Conservation (phyloP, 2,888 invertebrate species). For the Idaea dimidiata region DNA sequence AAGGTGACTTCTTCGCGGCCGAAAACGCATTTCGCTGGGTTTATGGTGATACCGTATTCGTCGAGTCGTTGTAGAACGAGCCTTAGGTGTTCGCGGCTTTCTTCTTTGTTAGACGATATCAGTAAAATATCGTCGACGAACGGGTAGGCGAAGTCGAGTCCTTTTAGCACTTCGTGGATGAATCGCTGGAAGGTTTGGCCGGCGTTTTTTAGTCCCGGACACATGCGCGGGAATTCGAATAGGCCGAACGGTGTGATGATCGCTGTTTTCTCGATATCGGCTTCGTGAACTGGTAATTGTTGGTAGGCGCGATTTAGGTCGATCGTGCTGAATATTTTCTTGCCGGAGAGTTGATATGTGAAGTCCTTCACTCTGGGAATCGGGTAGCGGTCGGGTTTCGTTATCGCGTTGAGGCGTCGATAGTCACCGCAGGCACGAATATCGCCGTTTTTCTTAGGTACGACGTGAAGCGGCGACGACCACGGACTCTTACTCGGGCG, state of each 20-base stretch:
- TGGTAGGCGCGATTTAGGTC: constrained; percentile 27
- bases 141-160: constrained; percentile 38
- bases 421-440: too few relatives aligned
- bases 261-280: constrained; percentile 23
- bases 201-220: constrained; percentile 14
- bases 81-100: too few relatives aligned
- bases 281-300: constrained; percentile 18
- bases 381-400: too few relatives aligned
- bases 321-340: constrained; percentile 21
- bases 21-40: too few relatives aligned
- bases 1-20: too few relatives aligned
- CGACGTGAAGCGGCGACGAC: constrained; percentile 1
- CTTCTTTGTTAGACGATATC: too few relatives aligned
- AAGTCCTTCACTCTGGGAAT: constrained; percentile 21
- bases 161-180: constrained; percentile 27
- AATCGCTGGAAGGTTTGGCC: constrained; percentile 14
- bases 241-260: constrained; percentile 16
- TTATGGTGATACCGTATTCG: too few relatives aligned
- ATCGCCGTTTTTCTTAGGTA: too few relatives aligned
- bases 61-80: background rate
- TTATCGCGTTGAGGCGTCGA: too few relatives aligned
- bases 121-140: constrained; percentile 47
- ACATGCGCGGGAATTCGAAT: constrained; percentile 18
- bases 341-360: constrained; percentile 21
- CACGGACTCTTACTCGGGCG: constrained; percentile 6